Conservation (phyloP, 2,113 vertebrate species). For the Riparia riparia region DNA sequence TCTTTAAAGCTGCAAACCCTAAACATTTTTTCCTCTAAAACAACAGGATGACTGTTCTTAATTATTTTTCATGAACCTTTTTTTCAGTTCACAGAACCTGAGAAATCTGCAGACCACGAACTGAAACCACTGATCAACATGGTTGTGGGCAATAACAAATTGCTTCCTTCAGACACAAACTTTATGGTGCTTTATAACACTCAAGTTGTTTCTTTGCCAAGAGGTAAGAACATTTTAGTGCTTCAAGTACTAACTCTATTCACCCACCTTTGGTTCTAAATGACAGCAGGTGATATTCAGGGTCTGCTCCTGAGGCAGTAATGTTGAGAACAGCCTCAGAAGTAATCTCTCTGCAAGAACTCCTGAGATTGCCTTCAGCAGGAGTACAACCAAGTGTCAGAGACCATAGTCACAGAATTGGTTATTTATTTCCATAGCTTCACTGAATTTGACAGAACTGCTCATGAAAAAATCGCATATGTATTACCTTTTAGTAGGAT, state of each 20-base stretch:
- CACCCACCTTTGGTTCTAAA: not conserved
- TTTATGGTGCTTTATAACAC: not conserved
- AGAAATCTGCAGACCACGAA: slow-evolving; percentile 23
- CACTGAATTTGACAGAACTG: not conserved
- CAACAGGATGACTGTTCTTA: not conserved
- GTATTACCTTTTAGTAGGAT: not conserved
- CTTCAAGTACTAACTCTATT: not conserved
- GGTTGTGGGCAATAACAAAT: not conserved
- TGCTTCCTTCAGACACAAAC: not conserved
- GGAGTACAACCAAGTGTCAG: not conserved
- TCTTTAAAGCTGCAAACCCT: not conserved
- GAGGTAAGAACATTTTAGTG: not conserved
- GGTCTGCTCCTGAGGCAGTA: accelerated
- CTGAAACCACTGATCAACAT: not conserved
- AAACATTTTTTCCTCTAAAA: not conserved
- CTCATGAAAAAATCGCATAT: accelerated
- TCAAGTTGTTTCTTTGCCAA: not conserved
- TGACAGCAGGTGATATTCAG: not conserved
- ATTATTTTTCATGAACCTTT: not conserved
- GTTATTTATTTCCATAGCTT: not conserved
- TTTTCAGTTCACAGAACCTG: not conserved
- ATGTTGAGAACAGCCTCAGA: not conserved
- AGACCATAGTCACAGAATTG: not conserved
- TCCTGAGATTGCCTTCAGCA: not conserved
- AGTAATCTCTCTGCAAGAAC: not conserved